phyloP scores from a whole-genome alignment of 2,888 invertebrate genomes.

The Andricus curvator region DNA sequence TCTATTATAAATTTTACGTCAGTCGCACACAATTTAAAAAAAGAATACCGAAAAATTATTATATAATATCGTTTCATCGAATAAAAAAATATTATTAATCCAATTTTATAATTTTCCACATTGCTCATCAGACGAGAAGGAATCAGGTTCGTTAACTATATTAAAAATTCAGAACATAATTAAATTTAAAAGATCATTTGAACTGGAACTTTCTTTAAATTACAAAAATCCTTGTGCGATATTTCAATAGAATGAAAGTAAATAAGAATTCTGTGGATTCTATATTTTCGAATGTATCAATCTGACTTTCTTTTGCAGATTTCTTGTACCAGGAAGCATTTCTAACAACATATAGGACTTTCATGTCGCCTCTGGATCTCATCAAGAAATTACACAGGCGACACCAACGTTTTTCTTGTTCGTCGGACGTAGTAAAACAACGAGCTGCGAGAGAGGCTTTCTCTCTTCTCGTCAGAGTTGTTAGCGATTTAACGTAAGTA shows the following conservation, averaged over 20 bases:
- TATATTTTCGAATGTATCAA: neutral
- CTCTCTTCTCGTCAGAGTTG: constrained; percentile 94
- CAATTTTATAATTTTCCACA: constrained; percentile 13
- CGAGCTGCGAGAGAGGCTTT: constrained; percentile 92
- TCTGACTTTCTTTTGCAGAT: constrained; percentile 80
- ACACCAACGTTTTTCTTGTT: constrained; percentile 87
- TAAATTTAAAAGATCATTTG: neutral
- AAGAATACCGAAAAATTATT: constrained; percentile 44
- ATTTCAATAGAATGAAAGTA: constrained; percentile 7
- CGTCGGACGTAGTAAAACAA: constrained; percentile 84
- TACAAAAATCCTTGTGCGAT: neutral
- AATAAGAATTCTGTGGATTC: neutral
- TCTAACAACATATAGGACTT: constrained; percentile 97
- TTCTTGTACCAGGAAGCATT: constrained; percentile 98
- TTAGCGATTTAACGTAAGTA: constrained; percentile 96
- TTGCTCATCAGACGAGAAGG: constrained; percentile 76
- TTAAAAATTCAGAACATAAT: neutral
- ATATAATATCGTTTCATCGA: neutral
- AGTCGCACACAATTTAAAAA: neutral
- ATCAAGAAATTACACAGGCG: constrained; percentile 91
- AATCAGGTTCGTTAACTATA: constrained; percentile 76
- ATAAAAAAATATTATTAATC: neutral
- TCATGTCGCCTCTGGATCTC: constrained; percentile 92
- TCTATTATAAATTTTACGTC: constrained; percentile 2
- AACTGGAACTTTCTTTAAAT: neutral